Base-by-base conservation (phyloP, 2,797 vertebrate genomes). In the Pachyuromys duprasi region DNA sequence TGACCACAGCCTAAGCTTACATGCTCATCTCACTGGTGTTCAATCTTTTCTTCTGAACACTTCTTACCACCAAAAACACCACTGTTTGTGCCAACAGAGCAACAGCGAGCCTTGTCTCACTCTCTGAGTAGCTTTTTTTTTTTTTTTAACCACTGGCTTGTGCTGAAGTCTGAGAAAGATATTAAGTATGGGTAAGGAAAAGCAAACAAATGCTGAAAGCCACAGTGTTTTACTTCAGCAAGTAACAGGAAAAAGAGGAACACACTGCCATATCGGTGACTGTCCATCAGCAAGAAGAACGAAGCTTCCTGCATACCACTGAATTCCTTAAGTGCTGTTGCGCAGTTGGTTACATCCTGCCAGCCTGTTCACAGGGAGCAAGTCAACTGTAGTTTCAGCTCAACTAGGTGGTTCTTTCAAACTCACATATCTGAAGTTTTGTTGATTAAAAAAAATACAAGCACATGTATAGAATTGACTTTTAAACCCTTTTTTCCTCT, bases 391-490 rank as follows among this genome's bases (percentile, higher is more conserved):
- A 83, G 28, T 42, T 95, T 88, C 39, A 90, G 69, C 63, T 36
- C 20, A 62, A 17, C 33, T 36, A 13, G n/a, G 28, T 82, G 42
- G 20, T 69, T 91, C 79, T 88, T 95, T 89, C 24, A 92, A 96
- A 93, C 76, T 67, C 45, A 39, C 55, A 14, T 75, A 91, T 91
- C 55, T 95, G 1, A 82, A 93, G 12, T 11, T 26, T 72, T 92
- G n/a, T n/a, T 91, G 63, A 83, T 62, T 49, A 49, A 31, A 49
- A 88, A 94, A 80, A 95, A 95, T 76, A 79, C 3, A 94, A 62
- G 2, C 42, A 76, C 22, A 75, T 24, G 49, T 49, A 36, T 0
- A 86, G 15, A 74, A 63, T 14, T 72, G 31, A 20, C 89, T 89
- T 84, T 39, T 89, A 83, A 82, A 60, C 4, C 2, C 31, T 3